Evolutionary conservation across 2,113 vertebrate genomes (phyloP).

Genomic region (Cercopithecus mona): DNA sequence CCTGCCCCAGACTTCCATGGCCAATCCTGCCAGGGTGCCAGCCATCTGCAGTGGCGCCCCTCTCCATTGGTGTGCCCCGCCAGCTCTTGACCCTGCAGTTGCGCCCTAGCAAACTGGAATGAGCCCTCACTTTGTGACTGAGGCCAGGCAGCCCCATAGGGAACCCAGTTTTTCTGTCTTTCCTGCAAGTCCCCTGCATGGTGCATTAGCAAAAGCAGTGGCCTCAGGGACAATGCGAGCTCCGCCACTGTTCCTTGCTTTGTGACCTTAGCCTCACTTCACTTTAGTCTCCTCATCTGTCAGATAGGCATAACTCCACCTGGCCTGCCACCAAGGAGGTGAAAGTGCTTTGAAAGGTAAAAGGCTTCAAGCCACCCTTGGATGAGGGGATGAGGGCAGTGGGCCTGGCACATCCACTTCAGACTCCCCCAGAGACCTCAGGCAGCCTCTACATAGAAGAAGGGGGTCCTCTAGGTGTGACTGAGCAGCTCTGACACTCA

Average conservation of each 20-base stretch:
- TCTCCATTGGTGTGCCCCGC: accelerated
- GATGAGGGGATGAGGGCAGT: background rate
- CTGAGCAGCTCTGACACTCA: background rate
- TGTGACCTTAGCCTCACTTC: background rate
- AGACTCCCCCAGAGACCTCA: background rate
- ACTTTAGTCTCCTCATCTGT: background rate
- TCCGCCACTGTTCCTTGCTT: background rate
- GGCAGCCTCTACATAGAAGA: too few species aligned
- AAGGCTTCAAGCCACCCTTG: background rate
- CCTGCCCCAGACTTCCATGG: background rate
- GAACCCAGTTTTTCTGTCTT: background rate
- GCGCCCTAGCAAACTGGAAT: background rate
- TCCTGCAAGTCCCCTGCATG: background rate
- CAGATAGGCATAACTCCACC: background rate
- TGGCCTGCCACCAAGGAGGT: background rate
- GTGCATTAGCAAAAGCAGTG: accelerated
- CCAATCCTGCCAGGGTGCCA: background rate
- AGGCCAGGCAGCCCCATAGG: background rate
- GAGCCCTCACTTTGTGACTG: background rate
- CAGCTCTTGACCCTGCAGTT: background rate
- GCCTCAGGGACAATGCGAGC: too few species aligned
- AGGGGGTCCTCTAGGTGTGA: background rate
- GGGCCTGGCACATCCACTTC: too few species aligned
- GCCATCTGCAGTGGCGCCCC: accelerated
- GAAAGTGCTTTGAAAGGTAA: background rate